phyloP scores from a whole-genome alignment of 64 coral and sea anemone genomes.

The Dendronephthya gigantea region DNA sequence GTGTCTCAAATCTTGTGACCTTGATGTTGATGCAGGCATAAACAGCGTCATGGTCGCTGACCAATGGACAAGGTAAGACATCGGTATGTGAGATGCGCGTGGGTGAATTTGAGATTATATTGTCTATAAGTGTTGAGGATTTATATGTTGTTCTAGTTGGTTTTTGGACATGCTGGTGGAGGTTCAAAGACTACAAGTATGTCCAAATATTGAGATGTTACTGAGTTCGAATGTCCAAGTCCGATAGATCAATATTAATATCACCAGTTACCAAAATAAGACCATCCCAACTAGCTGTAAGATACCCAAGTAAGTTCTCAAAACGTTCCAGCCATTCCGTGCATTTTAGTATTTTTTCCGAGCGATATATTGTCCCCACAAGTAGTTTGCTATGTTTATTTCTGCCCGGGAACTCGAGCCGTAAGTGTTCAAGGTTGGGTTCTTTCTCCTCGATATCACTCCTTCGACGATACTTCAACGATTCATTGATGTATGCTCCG shows the following conservation, averaged over 20 bases:
- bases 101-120: constrained; percentile 25
- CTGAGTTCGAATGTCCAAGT: constrained; percentile 7
- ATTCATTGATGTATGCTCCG: background rate
- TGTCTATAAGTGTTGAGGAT: constrained; percentile 19
- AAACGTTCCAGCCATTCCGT: background rate
- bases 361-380: background rate
- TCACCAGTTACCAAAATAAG: constrained; percentile 10
- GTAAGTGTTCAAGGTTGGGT: background rate
- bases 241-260: constrained; percentile 21
- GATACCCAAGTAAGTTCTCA: background rate
- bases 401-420: background rate
- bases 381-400: background rate
- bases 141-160: constrained; percentile 33
- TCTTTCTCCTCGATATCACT: background rate
- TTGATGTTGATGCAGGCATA: constrained; percentile 24
- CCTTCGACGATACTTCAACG: background rate
- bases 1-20: constrained; percentile 28
- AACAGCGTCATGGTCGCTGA: constrained; percentile 27
- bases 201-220: constrained; percentile 12
- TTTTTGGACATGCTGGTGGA: constrained; percentile 19
- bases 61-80: constrained; percentile 24
- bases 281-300: background rate
- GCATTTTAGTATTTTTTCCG: background rate
- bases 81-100: constrained; percentile 19
- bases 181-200: constrained; percentile 20